A percentile compares a stretch with the other conserved stretches of the same genome.
These are phyloP conservation scores for Limnephilus marmoratus DNA, from an alignment of 2,888 invertebrate genomes.

Conservation along the genomic window DNA sequence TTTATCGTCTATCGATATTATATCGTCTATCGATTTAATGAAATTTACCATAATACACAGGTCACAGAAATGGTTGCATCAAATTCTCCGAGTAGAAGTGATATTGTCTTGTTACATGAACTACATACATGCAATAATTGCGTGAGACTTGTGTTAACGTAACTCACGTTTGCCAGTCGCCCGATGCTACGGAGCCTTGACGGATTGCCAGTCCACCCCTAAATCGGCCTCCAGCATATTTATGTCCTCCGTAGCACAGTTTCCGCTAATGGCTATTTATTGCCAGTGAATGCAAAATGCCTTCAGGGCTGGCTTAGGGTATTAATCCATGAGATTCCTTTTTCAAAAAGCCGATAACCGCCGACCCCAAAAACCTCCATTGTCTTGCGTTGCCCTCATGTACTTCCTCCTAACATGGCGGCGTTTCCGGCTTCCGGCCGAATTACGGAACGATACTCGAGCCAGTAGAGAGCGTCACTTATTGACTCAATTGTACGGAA, in stretches of 20 bases:
- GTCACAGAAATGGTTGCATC: too few relatives aligned
- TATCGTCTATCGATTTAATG: too few relatives aligned
- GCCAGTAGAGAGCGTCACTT: background rate
- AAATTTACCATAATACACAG: too few relatives aligned
- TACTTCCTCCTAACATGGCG: conserved; percentile 3
- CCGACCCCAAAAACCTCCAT: conserved; percentile 19
- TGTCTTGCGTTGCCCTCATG: background rate
- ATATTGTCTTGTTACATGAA: too few relatives aligned
- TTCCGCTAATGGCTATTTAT: conserved; percentile 64
- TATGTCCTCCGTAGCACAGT: conserved; percentile 41
- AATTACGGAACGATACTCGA: conserved; percentile 40
- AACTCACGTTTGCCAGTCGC: background rate
- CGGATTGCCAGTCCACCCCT: background rate
- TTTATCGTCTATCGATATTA: too few relatives aligned
- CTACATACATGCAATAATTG: too few relatives aligned
- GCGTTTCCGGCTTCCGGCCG: conserved; percentile 14
- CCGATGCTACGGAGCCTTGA: background rate
- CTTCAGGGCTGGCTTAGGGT: conserved; percentile 49
- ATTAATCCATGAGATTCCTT: conserved; percentile 51
- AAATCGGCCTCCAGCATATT: conserved; percentile 42
- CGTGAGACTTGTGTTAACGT: background rate
- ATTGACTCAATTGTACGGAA: conserved; percentile 2
- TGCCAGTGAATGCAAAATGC: conserved; percentile 62
- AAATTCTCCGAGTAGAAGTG: too few relatives aligned
- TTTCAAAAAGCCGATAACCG: conserved; percentile 52